Evolutionary conservation across 1,140 invertebrate species (phyloP).

Genomic region (Mycetomoellerius zeteki): DNA sequence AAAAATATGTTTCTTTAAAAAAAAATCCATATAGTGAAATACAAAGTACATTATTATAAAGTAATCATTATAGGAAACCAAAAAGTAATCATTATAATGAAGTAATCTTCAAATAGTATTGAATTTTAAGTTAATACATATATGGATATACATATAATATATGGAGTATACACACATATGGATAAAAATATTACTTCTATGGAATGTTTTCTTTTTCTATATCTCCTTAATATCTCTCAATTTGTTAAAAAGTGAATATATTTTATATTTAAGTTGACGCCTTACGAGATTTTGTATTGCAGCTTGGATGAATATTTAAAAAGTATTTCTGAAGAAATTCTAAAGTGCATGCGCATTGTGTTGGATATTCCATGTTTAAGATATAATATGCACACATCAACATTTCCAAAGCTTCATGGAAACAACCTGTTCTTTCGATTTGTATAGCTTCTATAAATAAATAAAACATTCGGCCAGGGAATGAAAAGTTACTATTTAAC

Average conservation of each 20-base stretch:
- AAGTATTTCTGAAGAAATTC: conserved; percentile 34
- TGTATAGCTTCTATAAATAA: conserved; percentile 6
- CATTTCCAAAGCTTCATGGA: conserved; percentile 28
- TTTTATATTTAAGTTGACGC: neutral
- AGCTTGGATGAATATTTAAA: conserved; percentile 18
- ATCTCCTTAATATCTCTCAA: neutral
- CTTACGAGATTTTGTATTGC: conserved; percentile 8
- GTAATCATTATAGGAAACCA: no score
- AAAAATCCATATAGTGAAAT: no score
- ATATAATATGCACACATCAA: conserved; percentile 19
- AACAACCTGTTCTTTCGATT: neutral
- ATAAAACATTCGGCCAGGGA: conserved; percentile 4
- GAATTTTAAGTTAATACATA: neutral
- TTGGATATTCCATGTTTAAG: conserved; percentile 19
- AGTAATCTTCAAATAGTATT: neutral
- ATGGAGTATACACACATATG: no score
- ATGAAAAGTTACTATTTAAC: no score
- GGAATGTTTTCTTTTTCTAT: conserved; percentile 12
- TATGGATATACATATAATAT: no score
- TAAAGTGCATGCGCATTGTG: neutral
- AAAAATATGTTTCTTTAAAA: no score
- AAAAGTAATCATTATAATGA: no score
- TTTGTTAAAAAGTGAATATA: conserved; percentile 24
- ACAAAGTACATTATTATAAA: no score
- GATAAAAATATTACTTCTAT: neutral